Evolutionary conservation across 2,888 invertebrate species (phyloP).

Genomic region (Drosophila subsilvestris): DNA sequence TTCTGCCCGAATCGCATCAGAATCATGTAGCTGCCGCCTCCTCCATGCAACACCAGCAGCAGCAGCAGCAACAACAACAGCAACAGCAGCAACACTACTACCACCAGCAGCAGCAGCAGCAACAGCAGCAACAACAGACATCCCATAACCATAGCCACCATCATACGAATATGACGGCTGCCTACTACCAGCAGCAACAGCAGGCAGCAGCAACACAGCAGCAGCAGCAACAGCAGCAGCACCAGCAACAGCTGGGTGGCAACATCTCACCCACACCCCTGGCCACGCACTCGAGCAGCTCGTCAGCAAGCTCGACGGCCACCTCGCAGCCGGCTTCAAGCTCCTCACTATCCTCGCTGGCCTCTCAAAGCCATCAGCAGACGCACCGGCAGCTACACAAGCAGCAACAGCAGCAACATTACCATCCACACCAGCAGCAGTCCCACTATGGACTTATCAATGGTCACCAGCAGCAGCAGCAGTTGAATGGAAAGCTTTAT

Average conservation of each 20-base stretch:
- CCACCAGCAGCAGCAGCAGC: constrained; percentile 67
- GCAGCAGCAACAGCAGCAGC: constrained; percentile 69
- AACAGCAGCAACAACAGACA: constrained; percentile 67
- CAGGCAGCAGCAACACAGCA: constrained; percentile 63
- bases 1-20: constrained; percentile 95
- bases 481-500: constrained; percentile 65
- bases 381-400: constrained; percentile 75
- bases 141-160: constrained; percentile 70
- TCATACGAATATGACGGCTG: constrained; percentile 58
- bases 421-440: constrained; percentile 56
- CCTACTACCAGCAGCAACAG: constrained; percentile 75
- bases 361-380: constrained; percentile 81
- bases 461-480: constrained; percentile 52
- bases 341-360: constrained; percentile 82
- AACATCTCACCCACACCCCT: constrained; percentile 80
- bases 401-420: constrained; percentile 56
- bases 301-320: constrained; percentile 82
- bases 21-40: constrained; percentile 86
- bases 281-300: constrained; percentile 80
- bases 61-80: constrained; percentile 85
- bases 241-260: constrained; percentile 66
- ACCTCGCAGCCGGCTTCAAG: constrained; percentile 83
- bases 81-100: constrained; percentile 73
- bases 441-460: constrained; percentile 61
- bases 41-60: constrained; percentile 79